Base-by-base conservation (phyloP, 35 echinoderm and acorn worm genomes). In the Eucidaris tribuloides region DNA sequence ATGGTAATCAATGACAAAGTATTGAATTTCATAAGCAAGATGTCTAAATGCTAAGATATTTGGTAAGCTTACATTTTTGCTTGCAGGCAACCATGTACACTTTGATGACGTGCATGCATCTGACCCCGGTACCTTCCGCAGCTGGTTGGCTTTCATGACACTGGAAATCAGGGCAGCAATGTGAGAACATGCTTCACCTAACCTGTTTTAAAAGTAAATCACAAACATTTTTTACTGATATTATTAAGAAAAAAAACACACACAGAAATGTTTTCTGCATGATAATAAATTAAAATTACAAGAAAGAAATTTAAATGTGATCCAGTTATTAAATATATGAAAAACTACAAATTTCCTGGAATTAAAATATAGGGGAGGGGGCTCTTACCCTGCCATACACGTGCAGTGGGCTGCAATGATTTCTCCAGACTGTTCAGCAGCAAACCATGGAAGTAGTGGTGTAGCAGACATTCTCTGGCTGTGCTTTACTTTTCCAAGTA, bases 401-500 rank as follows among this genome's bases (percentile, higher is more conserved):
- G 74, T 78, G 74, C 39, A 78, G 37, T 78, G 74, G 15, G 74
- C 74, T 44, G 24, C 74, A 78, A 78, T 41, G 43, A 78, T 78
- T 46, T 33, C 3, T 5, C 74, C 74, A 7, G 37, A 78, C 45
- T 78, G 39, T 52, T 79, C 76, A 45, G 76, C 40, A 44, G 49
- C 76, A 25, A 50, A 45, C 82, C 82, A 84, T 71, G 82, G 82
- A 36, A 43, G 34, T 7, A 74, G 82, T n/a, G 5, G 28, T 4
- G 82, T 84, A 37, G 82, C 82, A 17, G 82, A 71, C 82, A 84
- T 84, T 2, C 37, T 66, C 42, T 84, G 82, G 28, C 58, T 38
- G 60, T 84, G 82, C 62, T 84, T 84, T 62, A 86, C 84, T 20
- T 66, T 76, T 34, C 84, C 80, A 20, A 62, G 54, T 6, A 81